phyloP scores from a whole-genome alignment of 2,888 invertebrate genomes.

The Tuberolachnus salignus region DNA sequence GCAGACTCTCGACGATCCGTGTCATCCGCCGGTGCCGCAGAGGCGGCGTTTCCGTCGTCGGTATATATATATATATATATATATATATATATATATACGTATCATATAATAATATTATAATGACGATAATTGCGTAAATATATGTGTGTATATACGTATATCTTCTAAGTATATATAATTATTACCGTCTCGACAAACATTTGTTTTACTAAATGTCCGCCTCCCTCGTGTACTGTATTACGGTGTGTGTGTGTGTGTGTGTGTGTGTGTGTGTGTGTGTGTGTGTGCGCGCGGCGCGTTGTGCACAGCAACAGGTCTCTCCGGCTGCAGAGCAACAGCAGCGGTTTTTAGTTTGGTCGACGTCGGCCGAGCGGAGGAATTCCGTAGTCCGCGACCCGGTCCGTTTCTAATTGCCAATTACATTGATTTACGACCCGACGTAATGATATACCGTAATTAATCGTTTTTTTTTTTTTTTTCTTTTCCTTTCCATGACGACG shows the following conservation, averaged over 20 bases:
- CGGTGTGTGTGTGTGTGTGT: not conserved
- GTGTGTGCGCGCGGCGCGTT: not conserved
- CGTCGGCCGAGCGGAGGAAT: conserved; percentile 19
- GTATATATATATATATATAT: too few relatives aligned
- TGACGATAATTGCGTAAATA: conserved; percentile 1
- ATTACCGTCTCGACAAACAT: conserved; percentile 41
- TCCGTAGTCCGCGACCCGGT: conserved; percentile 27
- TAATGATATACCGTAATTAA: conserved; percentile 44
- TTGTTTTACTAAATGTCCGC: conserved; percentile 55
- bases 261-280: not conserved
- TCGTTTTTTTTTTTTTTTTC: conserved; percentile 11
- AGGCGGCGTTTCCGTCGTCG: too few relatives aligned
- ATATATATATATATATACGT: too few relatives aligned
- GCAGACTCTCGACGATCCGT: conserved; percentile 12
- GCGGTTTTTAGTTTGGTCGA: not conserved
- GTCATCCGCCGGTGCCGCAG: conserved; percentile 1
- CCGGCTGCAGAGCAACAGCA: not conserved
- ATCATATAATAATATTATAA: conserved; percentile 11
- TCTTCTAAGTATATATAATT: conserved; percentile 12
- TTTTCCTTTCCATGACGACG: not conserved
- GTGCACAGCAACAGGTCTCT: conserved; percentile 15
- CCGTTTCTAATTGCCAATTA: conserved; percentile 56
- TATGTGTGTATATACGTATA: not conserved
- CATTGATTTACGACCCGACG: conserved; percentile 52
- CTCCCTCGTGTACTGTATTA: conserved; percentile 6